Evolutionary conservation across 1,140 invertebrate species (phyloP), one percentile per base, ranked within the genome.

Genomic region (Dermatophagoides farinae): DNA sequence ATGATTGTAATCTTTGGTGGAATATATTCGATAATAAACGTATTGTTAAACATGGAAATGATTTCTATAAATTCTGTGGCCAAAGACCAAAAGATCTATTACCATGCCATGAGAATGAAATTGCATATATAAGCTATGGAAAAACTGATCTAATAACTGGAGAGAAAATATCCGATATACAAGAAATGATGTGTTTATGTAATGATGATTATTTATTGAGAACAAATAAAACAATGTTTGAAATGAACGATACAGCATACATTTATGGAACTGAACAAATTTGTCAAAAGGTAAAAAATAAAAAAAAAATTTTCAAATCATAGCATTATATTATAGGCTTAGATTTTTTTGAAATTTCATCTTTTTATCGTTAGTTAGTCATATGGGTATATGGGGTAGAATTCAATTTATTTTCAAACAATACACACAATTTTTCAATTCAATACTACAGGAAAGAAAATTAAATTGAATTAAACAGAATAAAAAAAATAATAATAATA

Each of bases 11-110:
- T 14, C 57, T 70, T 18, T 51, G 54, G 10, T 73, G 72, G 72
- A 71, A 73, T 61, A 64, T 65, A 6, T 61, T 66, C 12, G 71
- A 73, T 47, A 71, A 70, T 20, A n/a, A n/a, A n/a, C 67, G 67
- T 55, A 73, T 70, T 1, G 57, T 73, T 18, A 68, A 67, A 6
- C 71, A 72, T 63, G 72, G 70, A 18, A 72, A 71, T 39, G 69
- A 72, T 57, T 72, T 73, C 62, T 73, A 72, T 62, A 73, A 73
- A 70, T 72, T 73, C 62, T 61, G 58, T 53, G 37, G 64, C 51
- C 70, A 69, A 61, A 63, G 60, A 11, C 57, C 51, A 25, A 66
- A 66, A 6, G 12, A 23, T 2, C 20, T 68, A 16, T 39, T 44
- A 31, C 37, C 44, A 5, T 70, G 69, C 49, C 57, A 60, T 20